phyloP scores from a whole-genome alignment of 2,113 vertebrate species.

The Probosciger aterrimus region DNA sequence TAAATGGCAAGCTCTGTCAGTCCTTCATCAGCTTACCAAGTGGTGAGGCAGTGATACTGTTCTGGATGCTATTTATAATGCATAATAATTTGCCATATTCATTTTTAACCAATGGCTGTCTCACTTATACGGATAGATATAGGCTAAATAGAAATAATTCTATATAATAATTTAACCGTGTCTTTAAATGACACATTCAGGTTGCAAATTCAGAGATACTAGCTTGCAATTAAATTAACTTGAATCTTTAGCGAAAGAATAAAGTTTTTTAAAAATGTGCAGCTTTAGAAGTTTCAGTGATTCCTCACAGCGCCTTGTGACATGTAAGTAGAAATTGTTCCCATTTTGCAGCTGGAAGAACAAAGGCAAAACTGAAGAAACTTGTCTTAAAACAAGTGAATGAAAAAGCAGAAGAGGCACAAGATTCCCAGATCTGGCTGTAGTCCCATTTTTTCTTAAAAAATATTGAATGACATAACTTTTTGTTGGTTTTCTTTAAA shows the following conservation, averaged over 20 bases:
- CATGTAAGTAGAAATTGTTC: neutral
- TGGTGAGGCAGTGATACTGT: neutral
- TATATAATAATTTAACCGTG: neutral
- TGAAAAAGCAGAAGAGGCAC: neutral
- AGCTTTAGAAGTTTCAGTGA: neutral
- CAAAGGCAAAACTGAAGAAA: neutral
- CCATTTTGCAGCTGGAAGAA: neutral
- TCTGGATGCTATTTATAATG: neutral
- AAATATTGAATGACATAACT: neutral
- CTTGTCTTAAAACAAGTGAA: neutral
- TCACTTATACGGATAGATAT: neutral
- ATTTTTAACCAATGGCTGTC: neutral
- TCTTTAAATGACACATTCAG: neutral
- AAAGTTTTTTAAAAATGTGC: neutral
- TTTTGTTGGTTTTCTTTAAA: neutral
- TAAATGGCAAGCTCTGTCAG: neutral
- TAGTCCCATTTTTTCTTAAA: neutral
- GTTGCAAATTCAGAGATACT: neutral
- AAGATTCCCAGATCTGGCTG: neutral
- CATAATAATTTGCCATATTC: neutral
- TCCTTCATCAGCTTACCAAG: neutral
- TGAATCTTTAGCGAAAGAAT: neutral
- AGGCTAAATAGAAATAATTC: neutral
- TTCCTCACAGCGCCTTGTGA: neutral
- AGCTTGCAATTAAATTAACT: neutral